Evolutionary conservation across 2,113 vertebrate genomes (phyloP).

Genomic region (Otis tarda): DNA sequence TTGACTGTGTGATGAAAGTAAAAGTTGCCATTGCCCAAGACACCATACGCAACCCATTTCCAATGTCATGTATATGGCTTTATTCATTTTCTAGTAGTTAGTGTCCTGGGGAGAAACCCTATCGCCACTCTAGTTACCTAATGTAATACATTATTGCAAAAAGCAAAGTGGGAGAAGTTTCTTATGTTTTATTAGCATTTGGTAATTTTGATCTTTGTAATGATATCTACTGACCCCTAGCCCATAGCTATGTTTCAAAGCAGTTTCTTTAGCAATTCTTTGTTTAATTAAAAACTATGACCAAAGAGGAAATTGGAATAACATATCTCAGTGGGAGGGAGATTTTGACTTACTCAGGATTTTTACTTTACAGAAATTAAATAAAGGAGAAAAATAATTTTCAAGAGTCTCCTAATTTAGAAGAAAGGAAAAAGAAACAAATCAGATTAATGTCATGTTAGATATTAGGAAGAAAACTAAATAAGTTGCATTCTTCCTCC

Average conservation of each 20-base stretch:
- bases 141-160: constrained; percentile 58
- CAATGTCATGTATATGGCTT: not conserved
- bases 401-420: not conserved
- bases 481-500: not conserved
- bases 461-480: not conserved
- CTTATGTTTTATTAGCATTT: constrained; percentile 50
- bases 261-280: not conserved
- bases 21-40: not conserved
- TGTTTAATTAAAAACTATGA: constrained; percentile 32
- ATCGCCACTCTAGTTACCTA: constrained; percentile 57
- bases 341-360: not conserved
- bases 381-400: not conserved
- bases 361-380: not conserved
- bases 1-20: not conserved
- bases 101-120: constrained; percentile 52
- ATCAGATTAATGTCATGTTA: not conserved
- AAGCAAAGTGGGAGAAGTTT: constrained; percentile 40
- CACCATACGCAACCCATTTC: not conserved
- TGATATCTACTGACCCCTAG: constrained; percentile 49
- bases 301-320: not conserved
- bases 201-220: constrained; percentile 31
- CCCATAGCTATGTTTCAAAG: constrained; percentile 14
- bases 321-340: not conserved
- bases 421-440: not conserved
- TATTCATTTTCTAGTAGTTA: constrained; percentile 59